Evolutionary conservation across 2,113 vertebrate species (phyloP).

Genomic region (Xenopus laevis): DNA sequence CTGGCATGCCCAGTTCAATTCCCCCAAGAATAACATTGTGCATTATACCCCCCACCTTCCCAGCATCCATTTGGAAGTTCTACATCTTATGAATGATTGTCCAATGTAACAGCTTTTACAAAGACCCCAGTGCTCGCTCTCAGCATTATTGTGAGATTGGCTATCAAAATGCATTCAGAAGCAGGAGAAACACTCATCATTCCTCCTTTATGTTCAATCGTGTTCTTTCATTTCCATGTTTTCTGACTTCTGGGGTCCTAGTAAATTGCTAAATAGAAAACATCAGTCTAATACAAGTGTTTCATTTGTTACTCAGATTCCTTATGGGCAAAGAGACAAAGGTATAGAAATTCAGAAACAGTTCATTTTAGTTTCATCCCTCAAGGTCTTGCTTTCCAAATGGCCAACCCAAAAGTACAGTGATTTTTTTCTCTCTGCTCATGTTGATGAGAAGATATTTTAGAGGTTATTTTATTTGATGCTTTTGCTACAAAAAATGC

Average conservation of each 20-base stretch:
- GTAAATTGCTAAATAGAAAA: slow-evolving; percentile 75
- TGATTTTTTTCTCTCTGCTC: too few relatives aligned
- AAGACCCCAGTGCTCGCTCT: slow-evolving; percentile 26
- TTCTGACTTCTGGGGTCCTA: slow-evolving; percentile 62
- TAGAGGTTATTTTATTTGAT: too few relatives aligned
- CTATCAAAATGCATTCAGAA: slow-evolving; percentile 66
- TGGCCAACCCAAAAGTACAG: neutral
- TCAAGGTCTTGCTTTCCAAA: slow-evolving; percentile 66
- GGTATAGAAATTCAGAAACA: slow-evolving; percentile 74
- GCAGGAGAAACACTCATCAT: slow-evolving; percentile 66
- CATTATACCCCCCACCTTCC: slow-evolving; percentile 55
- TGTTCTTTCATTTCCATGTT: slow-evolving; percentile 17
- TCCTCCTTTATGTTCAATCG: slow-evolving; percentile 50
- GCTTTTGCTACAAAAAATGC: too few relatives aligned
- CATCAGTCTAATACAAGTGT: slow-evolving; percentile 82
- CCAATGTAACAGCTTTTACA: slow-evolving; percentile 62
- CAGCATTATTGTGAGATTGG: slow-evolving; percentile 58
- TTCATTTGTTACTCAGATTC: slow-evolving; percentile 88
- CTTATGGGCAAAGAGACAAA: slow-evolving; percentile 73
- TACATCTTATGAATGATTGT: slow-evolving; percentile 62
- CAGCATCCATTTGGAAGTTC: slow-evolving; percentile 65
- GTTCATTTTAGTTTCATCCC: slow-evolving; percentile 69
- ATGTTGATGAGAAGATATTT: too few relatives aligned
- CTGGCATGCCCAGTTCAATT: slow-evolving; percentile 3
- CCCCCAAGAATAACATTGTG: slow-evolving; percentile 52